These are phyloP conservation scores for Drosophila affinis DNA, from an alignment of 2,888 invertebrate species.

Conservation along the genomic window DNA sequence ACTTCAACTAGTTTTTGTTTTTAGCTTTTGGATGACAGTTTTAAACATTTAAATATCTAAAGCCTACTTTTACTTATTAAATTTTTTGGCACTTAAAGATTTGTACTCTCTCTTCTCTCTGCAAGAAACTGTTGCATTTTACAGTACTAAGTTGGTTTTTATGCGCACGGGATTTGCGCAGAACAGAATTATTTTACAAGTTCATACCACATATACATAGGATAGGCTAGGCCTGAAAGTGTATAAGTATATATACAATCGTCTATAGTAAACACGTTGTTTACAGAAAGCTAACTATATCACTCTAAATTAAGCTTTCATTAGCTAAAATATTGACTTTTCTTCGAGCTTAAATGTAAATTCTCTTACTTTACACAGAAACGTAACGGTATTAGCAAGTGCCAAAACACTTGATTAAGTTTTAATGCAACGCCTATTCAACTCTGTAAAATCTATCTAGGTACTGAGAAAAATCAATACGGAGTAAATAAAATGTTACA, in stretches of 20 bases:
- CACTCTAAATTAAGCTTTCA: slow-evolving; percentile 34
- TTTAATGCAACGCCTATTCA: slow-evolving; percentile 37
- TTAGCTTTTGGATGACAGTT: too few species aligned
- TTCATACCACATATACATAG: slow-evolving; percentile 34
- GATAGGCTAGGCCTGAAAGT: slow-evolving; percentile 17
- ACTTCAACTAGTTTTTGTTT: too few species aligned
- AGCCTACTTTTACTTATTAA: too few species aligned
- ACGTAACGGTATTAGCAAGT: slow-evolving; percentile 45
- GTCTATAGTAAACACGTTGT: slow-evolving; percentile 46
- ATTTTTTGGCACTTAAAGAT: too few species aligned
- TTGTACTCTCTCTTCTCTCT: too few species aligned
- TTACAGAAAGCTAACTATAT: slow-evolving; percentile 38
- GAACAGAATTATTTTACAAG: slow-evolving; percentile 41
- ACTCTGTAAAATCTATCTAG: slow-evolving; percentile 26
- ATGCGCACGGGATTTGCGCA: slow-evolving; percentile 53
- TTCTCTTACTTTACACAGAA: slow-evolving; percentile 24
- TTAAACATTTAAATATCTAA: too few species aligned
- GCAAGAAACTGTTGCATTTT: slow-evolving; percentile 13
- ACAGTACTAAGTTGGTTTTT: slow-evolving; percentile 26
- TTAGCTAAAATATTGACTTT: slow-evolving; percentile 39
- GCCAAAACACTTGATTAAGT: slow-evolving; percentile 47
- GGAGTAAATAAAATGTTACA: slow-evolving; percentile 45
- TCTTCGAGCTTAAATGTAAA: slow-evolving; percentile 39
- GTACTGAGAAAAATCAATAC: slow-evolving; percentile 52
- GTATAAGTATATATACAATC: slow-evolving; percentile 37